These are phyloP conservation scores for Pitta sordida DNA, from an alignment of 2,113 vertebrate genomes.

Conservation along the genomic window DNA sequence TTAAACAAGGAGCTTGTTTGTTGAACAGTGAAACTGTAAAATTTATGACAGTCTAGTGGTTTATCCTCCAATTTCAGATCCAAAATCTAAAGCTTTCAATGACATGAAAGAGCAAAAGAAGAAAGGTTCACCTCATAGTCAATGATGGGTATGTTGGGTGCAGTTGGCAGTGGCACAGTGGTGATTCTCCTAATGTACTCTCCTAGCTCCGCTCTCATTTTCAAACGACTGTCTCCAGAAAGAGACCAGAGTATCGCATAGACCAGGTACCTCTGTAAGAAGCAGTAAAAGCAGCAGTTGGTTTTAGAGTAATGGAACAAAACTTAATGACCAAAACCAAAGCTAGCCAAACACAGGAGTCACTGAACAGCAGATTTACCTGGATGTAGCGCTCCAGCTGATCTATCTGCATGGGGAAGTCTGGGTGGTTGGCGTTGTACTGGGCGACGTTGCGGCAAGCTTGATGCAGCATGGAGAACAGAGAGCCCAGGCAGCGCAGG, in stretches of 20 bases:
- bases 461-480: slow-evolving; percentile 98
- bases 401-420: slow-evolving; percentile 96
- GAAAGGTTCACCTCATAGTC: slow-evolving; percentile 86
- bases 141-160: slow-evolving; percentile 98
- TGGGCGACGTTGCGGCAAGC: slow-evolving; percentile 94
- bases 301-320: background rate
- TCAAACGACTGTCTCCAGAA: slow-evolving; percentile 93
- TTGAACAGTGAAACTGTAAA: background rate
- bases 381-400: slow-evolving; percentile 96
- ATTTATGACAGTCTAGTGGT: background rate
- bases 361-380: slow-evolving; percentile 59
- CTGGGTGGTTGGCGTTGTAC: slow-evolving; percentile 96
- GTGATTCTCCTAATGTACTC: slow-evolving; percentile 97
- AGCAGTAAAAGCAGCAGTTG: background rate
- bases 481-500: slow-evolving; percentile 90
- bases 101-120: background rate
- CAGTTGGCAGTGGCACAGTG: slow-evolving; percentile 88
- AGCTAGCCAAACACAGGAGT: background rate
- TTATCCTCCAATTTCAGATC: background rate
- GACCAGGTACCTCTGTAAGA: slow-evolving; percentile 86
- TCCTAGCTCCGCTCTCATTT: slow-evolving; percentile 94
- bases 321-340: background rate
- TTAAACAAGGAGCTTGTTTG: background rate
- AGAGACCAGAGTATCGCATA: slow-evolving; percentile 98
- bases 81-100: background rate